These are phyloP conservation scores for Microcebus jonahi DNA, from an alignment of 2,113 vertebrate species.

Conservation along the genomic window DNA sequence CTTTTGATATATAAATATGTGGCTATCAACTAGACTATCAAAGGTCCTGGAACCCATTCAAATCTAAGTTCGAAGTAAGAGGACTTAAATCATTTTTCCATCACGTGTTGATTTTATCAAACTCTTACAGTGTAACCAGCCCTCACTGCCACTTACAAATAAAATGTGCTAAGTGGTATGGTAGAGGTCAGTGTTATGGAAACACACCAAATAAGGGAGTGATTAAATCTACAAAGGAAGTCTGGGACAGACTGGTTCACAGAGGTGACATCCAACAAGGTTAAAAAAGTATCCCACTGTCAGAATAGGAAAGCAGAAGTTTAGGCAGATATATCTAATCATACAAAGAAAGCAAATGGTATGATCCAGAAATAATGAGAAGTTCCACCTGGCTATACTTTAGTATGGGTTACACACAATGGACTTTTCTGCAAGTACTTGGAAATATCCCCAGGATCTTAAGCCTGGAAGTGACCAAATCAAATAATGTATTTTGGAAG, in stretches of 20 bases:
- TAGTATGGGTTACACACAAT: background rate
- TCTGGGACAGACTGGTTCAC: background rate
- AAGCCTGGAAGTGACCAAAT: background rate
- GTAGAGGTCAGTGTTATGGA: background rate
- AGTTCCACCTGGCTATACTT: background rate
- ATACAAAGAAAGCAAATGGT: background rate
- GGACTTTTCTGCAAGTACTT: background rate
- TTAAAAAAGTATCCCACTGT: slow-evolving; percentile 5
- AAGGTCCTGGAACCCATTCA: background rate
- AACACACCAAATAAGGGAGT: background rate
- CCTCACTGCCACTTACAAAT: slow-evolving; percentile 34
- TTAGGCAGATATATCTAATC: background rate
- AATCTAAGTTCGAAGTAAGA: slow-evolving; percentile 51
- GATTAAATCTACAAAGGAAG: slow-evolving; percentile 14
- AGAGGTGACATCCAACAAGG: slow-evolving; percentile 2
- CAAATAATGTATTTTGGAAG: slow-evolving; percentile 42
- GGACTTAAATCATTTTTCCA: slow-evolving; percentile 5
- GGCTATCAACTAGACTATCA: background rate
- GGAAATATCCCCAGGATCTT: background rate
- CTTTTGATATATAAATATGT: slow-evolving; percentile 15
- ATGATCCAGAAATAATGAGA: background rate
- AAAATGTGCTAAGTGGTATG: background rate
- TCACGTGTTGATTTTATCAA: slow-evolving; percentile 26
- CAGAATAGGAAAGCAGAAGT: background rate
- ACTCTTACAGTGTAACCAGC: background rate